Evolutionary conservation across 2,113 vertebrate genomes (phyloP).

Genomic region (Marcusenius ussheri): DNA sequence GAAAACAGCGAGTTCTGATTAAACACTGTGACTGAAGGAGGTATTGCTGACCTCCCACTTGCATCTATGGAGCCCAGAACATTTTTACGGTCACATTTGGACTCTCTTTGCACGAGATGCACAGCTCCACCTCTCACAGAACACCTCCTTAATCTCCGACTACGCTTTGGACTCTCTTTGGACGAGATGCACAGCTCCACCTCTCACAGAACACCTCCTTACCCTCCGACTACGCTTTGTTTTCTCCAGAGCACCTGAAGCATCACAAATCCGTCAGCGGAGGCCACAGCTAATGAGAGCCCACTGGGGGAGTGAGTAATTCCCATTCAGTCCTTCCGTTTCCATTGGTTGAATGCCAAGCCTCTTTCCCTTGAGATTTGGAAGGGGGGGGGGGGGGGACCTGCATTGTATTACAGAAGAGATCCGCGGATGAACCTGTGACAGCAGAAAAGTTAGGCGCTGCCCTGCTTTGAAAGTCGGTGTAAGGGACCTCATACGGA

Average conservation of each 20-base stretch:
- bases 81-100: neutral
- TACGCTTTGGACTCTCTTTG: neutral
- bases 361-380: neutral
- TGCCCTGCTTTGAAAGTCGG: neutral
- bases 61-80: neutral
- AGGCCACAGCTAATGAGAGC: neutral
- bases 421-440: neutral
- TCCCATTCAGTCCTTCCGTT: neutral
- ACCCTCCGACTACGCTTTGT: neutral
- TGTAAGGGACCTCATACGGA: neutral
- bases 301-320: neutral
- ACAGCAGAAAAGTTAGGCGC: neutral
- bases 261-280: slow-evolving; percentile 22
- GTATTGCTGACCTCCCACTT: neutral
- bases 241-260: slow-evolving; percentile 12
- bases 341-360: slow-evolving; percentile 3
- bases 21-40: neutral
- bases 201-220: neutral
- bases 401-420: slow-evolving; percentile 6
- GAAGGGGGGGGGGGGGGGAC: neutral
- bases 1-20: neutral
- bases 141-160: neutral
- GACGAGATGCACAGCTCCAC: neutral
- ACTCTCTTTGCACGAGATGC: neutral
- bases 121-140: neutral